phyloP scores from a whole-genome alignment of 1,140 invertebrate species.

The Patella vulgata region DNA sequence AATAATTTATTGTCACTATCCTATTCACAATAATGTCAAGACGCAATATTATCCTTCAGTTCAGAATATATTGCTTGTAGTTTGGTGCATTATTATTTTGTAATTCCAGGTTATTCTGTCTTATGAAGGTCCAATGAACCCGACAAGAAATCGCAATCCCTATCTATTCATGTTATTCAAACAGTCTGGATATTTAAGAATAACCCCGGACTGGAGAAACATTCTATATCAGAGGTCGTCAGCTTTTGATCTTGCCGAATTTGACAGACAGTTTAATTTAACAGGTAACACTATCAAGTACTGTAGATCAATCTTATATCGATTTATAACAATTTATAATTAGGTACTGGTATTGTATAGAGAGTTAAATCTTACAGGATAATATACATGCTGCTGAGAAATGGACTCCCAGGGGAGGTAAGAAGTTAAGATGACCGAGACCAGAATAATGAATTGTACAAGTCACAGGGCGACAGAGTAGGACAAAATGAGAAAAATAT shows the following conservation, averaged over 20 bases:
- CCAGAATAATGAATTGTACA: no score
- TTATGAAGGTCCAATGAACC: slow-evolving; percentile 35
- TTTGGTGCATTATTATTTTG: not conserved
- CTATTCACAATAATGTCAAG: not conserved
- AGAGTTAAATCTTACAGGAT: no score
- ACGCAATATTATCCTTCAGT: not conserved
- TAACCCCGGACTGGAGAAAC: slow-evolving; percentile 13
- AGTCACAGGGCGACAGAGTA: no score
- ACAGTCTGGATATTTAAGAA: slow-evolving; percentile 18
- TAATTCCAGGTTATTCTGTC: slow-evolving; percentile 21
- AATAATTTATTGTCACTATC: not conserved
- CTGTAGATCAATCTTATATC: no score
- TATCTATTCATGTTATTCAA: slow-evolving; percentile 38
- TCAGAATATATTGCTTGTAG: not conserved
- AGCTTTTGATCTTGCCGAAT: slow-evolving; percentile 10
- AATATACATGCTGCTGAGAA: no score
- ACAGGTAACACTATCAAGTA: slow-evolving; percentile 11
- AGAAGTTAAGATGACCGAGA: no score
- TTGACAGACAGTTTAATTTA: slow-evolving; percentile 1
- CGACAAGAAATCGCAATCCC: slow-evolving; percentile 31
- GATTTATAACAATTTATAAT: no score
- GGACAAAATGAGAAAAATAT: no score
- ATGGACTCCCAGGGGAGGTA: no score
- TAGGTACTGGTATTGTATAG: no score
- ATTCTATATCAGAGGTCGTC: slow-evolving; percentile 6